Percentiles rank a stretch among this genome's conserved stretches.
Conservation (phyloP, 2,888 invertebrate species). For the Chrysotoxum bicinctum region DNA sequence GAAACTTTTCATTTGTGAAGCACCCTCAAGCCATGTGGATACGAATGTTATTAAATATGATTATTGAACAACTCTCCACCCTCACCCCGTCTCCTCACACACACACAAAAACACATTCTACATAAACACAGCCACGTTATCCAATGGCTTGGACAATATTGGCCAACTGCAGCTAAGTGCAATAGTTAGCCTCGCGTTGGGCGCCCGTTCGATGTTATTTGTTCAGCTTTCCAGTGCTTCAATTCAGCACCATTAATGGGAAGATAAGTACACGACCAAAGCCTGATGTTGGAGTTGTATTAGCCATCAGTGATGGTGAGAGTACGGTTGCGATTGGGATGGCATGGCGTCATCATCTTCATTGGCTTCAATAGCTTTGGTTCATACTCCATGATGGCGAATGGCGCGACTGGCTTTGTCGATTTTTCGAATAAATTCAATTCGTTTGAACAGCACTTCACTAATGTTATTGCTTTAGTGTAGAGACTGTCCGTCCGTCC, state of each 20-base stretch:
- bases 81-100: neutral
- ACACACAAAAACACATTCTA: neutral
- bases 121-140: neutral
- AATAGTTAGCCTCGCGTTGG: conserved; percentile 55
- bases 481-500: conserved; percentile 12
- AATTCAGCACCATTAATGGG: conserved; percentile 68
- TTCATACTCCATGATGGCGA: neutral
- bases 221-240: conserved; percentile 70
- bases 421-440: conserved; percentile 72
- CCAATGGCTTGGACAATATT: conserved; percentile 58
- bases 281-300: conserved; percentile 42
- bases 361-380: conserved; percentile 43
- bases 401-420: conserved; percentile 68
- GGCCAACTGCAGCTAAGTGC: conserved; percentile 68
- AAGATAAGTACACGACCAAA: conserved; percentile 68
- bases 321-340: neutral
- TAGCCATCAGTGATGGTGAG: conserved; percentile 18
- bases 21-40: conserved; percentile 55
- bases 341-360: conserved; percentile 63
- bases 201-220: conserved; percentile 64
- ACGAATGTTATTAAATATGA: conserved; percentile 69
- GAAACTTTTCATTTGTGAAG: conserved; percentile 60
- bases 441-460: conserved; percentile 74
- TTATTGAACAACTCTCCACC: conserved; percentile 49
- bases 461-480: conserved; percentile 71